These are phyloP conservation scores for Ciconia nigra DNA, from an alignment of 2,797 vertebrate genomes.

Conservation along the genomic window DNA sequence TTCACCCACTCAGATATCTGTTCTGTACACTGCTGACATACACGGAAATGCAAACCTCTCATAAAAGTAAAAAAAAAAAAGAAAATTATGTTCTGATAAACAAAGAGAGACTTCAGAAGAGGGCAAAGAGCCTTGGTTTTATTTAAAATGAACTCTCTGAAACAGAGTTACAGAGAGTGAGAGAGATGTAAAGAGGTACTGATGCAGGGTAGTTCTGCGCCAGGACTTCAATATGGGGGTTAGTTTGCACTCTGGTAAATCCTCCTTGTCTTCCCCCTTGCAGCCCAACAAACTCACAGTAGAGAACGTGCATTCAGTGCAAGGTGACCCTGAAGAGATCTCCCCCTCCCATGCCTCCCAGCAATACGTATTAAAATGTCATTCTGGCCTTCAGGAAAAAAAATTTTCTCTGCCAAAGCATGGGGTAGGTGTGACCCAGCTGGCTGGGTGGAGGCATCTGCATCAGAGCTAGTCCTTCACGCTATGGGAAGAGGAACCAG, in stretches of 20 bases:
- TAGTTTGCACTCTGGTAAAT: not conserved
- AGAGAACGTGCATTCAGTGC: not conserved
- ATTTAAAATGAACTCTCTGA: not conserved
- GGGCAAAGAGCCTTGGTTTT: not conserved
- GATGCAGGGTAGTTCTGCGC: not conserved
- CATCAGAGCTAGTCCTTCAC: not conserved
- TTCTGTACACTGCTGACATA: not conserved
- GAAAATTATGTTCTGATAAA: not conserved
- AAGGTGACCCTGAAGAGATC: not conserved
- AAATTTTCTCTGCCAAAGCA: not conserved
- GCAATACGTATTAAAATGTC: not conserved
- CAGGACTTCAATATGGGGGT: accelerated
- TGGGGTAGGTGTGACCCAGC: not conserved
- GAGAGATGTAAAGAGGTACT: not conserved
- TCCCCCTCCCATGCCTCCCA: not conserved
- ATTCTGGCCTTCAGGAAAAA: not conserved
- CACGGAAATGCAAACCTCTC: not conserved
- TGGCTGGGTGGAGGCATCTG: not conserved
- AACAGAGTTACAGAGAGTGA: not conserved
- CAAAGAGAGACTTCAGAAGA: not conserved
- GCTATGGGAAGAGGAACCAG: not conserved
- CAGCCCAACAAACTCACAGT: not conserved
- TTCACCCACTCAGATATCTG: not conserved
- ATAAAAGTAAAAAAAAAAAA: not conserved
- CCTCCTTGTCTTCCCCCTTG: not conserved